These are phyloP conservation scores for Melanostigma gelatinosum DNA, from an alignment of 2,113 vertebrate species.

Conservation along the genomic window DNA sequence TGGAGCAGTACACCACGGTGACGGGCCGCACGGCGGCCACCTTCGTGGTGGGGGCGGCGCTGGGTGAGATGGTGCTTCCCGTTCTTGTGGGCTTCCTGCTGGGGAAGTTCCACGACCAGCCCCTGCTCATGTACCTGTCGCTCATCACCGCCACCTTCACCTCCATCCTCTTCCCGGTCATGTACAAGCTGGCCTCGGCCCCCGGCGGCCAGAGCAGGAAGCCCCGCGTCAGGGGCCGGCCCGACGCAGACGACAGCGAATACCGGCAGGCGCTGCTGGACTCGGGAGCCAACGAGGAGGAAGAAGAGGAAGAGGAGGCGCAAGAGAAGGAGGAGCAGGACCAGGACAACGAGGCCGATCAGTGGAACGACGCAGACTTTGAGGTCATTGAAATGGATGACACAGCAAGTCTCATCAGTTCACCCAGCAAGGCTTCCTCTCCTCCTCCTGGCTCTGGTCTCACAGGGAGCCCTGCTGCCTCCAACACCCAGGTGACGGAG, in stretches of 20 bases:
- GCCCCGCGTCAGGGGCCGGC: constrained; percentile 6
- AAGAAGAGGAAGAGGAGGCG: constrained; percentile 81
- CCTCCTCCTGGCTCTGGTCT: background rate
- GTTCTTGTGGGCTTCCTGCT: constrained; percentile 85
- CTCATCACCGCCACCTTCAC: constrained; percentile 82
- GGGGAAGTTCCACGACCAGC: constrained; percentile 75
- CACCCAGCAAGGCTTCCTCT: constrained; percentile 47
- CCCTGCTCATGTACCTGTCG: constrained; percentile 87
- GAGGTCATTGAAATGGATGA: constrained; percentile 91
- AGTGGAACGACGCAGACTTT: constrained; percentile 90
- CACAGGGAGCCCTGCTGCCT: background rate
- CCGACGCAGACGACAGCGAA: constrained; percentile 77
- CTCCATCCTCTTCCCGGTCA: constrained; percentile 88
- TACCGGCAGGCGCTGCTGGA: constrained; percentile 85
- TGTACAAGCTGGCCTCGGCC: constrained; percentile 88
- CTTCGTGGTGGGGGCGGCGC: constrained; percentile 89
- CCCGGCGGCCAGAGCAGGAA: constrained; percentile 42
- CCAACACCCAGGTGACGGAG: background rate
- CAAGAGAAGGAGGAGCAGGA: constrained; percentile 62
- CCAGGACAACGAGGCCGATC: constrained; percentile 75
- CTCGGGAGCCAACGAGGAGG: constrained; percentile 63
- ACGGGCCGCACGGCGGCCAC: constrained; percentile 83
- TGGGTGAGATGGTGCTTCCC: constrained; percentile 95
- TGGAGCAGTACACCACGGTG: constrained; percentile 92
- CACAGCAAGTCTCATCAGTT: constrained; percentile 69